phyloP scores from a whole-genome alignment of 2,888 invertebrate species.

The Pyrgus malvae region DNA sequence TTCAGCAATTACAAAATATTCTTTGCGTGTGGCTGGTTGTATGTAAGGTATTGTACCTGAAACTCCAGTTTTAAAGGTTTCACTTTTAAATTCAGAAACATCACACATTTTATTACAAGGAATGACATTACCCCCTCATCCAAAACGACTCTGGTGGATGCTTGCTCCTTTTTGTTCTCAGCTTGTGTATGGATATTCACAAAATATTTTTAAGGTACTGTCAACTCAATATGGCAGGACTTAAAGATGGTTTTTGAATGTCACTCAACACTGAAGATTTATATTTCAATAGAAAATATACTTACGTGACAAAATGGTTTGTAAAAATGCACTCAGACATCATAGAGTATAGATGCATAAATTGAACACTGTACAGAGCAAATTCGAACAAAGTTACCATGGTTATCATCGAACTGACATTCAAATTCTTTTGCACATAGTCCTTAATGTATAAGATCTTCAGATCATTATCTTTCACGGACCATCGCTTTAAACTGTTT shows the following conservation, averaged over 20 bases:
- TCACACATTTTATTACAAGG: slow-evolving; percentile 63
- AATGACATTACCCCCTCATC: slow-evolving; percentile 63
- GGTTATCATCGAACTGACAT: slow-evolving; percentile 38
- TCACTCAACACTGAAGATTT: neutral
- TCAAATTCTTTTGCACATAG: slow-evolving; percentile 50
- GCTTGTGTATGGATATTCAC: slow-evolving; percentile 32
- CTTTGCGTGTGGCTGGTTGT: slow-evolving; percentile 93
- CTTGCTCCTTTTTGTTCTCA: slow-evolving; percentile 40
- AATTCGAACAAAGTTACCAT: slow-evolving; percentile 34
- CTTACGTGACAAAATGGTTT: slow-evolving; percentile 18
- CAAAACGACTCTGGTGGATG: slow-evolving; percentile 49
- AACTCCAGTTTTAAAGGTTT: slow-evolving; percentile 61
- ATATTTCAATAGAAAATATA: slow-evolving; percentile 14
- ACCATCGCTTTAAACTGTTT: slow-evolving; percentile 60
- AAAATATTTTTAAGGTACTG: slow-evolving; percentile 25
- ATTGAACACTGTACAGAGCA: slow-evolving; percentile 32
- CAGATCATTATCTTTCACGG: slow-evolving; percentile 53
- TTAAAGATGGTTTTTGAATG: slow-evolving; percentile 26
- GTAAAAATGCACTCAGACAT: slow-evolving; percentile 28
- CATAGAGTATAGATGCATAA: slow-evolving; percentile 38
- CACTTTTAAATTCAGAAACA: slow-evolving; percentile 71
- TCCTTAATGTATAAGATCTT: slow-evolving; percentile 43
- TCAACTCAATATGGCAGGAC: neutral
- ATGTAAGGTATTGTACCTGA: slow-evolving; percentile 88
- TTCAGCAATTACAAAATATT: slow-evolving; percentile 91